Evolutionary conservation across 2,797 vertebrate species (phyloP).

Genomic region (Arrhamphus sclerolepis): DNA sequence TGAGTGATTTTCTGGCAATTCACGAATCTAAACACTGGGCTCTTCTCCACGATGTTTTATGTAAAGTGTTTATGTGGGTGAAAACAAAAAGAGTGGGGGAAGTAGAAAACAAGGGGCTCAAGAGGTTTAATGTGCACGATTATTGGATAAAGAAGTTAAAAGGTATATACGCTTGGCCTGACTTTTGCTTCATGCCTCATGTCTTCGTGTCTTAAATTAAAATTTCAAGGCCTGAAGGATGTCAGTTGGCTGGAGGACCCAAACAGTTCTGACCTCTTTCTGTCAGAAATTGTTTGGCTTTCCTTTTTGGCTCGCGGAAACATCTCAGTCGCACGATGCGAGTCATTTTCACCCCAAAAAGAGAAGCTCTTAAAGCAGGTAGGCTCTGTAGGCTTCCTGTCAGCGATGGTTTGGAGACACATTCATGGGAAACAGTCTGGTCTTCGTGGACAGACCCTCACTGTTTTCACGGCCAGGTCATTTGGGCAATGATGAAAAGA

Average conservation of each 20-base stretch:
- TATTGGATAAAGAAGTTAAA: not conserved
- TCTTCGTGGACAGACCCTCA: not conserved
- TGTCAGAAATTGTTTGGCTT: not conserved
- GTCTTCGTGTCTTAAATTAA: not conserved
- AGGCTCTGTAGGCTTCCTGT: not conserved
- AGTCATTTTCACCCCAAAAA: not conserved
- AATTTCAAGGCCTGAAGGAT: constrained; percentile 14
- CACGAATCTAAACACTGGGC: constrained; percentile 17
- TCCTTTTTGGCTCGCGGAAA: not conserved
- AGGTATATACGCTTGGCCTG: not conserved
- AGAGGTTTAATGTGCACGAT: not conserved
- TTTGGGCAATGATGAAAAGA: constrained; percentile 56
- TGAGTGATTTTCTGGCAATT: constrained; percentile 32
- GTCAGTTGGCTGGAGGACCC: not conserved
- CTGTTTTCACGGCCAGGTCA: constrained; percentile 50
- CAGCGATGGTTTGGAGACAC: no score
- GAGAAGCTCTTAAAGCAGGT: not conserved
- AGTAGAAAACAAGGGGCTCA: not conserved
- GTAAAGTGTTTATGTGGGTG: constrained; percentile 5
- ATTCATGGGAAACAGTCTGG: not conserved
- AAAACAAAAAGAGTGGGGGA: not conserved
- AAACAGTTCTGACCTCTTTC: constrained; percentile 1
- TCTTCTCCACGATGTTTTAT: not conserved
- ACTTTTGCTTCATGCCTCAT: not conserved
- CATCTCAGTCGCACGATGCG: not conserved